These are phyloP conservation scores for Tiliqua scincoides DNA, from an alignment of 2,113 vertebrate genomes.

Conservation along the genomic window DNA sequence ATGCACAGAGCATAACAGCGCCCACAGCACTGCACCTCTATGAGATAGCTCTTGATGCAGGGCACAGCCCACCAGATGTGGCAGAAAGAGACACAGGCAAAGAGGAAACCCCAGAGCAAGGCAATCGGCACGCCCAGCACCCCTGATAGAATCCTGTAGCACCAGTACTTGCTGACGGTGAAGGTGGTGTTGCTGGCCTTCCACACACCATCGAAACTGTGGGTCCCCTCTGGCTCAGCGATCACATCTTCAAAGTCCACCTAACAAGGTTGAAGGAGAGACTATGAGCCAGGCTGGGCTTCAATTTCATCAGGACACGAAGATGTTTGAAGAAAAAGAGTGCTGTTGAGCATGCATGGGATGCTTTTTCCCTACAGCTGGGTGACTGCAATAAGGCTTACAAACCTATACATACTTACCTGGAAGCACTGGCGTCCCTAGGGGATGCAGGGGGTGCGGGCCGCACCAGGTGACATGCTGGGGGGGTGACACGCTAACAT, in stretches of 20 bases:
- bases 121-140: conserved; percentile 45
- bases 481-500: too few species aligned
- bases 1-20: conserved; percentile 50
- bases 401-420: too few species aligned
- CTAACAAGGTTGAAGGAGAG: conserved; percentile 12
- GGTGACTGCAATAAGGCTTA: neutral
- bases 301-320: neutral
- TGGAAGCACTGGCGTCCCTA: too few species aligned
- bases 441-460: too few species aligned
- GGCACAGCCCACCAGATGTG: conserved; percentile 61
- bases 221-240: conserved; percentile 55
- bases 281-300: neutral
- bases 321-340: neutral
- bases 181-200: conserved; percentile 47
- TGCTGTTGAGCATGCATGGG: neutral
- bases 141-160: conserved; percentile 55
- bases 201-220: conserved; percentile 60
- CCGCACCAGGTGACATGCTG: too few species aligned
- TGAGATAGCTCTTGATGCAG: conserved; percentile 53
- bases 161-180: conserved; percentile 57
- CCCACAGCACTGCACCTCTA: conserved; percentile 55
- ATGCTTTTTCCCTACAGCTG: neutral
- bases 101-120: conserved; percentile 59
- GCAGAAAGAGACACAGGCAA: conserved; percentile 56
- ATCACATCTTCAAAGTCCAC: conserved; percentile 64